Conservation (phyloP, 2,797 vertebrate genomes). For the Gobio occitaniae region DNA sequence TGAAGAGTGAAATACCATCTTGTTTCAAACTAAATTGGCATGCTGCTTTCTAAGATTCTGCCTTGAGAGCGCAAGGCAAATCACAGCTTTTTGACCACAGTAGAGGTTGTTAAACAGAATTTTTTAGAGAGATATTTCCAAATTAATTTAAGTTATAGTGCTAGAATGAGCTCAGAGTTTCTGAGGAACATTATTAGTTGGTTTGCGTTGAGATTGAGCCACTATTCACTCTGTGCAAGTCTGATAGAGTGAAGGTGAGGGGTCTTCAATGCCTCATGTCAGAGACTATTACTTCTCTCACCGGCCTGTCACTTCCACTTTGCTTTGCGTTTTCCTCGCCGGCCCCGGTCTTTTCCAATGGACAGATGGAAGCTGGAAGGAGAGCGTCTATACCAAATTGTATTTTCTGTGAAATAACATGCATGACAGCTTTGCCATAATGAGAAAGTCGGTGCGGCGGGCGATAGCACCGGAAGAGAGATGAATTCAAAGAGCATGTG, state of each 20-base stretch:
- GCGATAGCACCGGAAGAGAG: slow-evolving; percentile 37
- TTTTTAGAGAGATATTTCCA: background rate
- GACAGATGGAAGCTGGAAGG: slow-evolving; percentile 13
- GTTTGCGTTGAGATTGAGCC: slow-evolving; percentile 49
- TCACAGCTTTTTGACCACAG: background rate
- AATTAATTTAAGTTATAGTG: slow-evolving; percentile 13
- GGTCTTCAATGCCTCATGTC: slow-evolving; percentile 74
- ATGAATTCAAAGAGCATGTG: slow-evolving; percentile 57
- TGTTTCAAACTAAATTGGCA: slow-evolving; percentile 59
- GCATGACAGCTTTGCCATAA: slow-evolving; percentile 67
- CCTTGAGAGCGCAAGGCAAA: background rate
- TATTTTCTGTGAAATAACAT: slow-evolving; percentile 73
- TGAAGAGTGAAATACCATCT: slow-evolving; percentile 72
- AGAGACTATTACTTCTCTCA: slow-evolving; percentile 72
- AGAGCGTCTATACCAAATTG: slow-evolving; percentile 66
- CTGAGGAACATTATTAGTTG: slow-evolving; percentile 2
- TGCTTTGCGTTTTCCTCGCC: slow-evolving; percentile 65
- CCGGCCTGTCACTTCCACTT: slow-evolving; percentile 77
- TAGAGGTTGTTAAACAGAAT: background rate
- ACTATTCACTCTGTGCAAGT: slow-evolving; percentile 54
- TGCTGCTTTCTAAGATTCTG: slow-evolving; percentile 35
- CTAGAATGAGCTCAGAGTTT: background rate
- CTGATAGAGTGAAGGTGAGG: slow-evolving; percentile 75
- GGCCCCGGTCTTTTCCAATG: slow-evolving; percentile 54
- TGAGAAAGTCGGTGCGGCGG: slow-evolving; percentile 59